phyloP scores from a whole-genome alignment of 2,113 vertebrate genomes.

The Mormyrus iriodes region DNA sequence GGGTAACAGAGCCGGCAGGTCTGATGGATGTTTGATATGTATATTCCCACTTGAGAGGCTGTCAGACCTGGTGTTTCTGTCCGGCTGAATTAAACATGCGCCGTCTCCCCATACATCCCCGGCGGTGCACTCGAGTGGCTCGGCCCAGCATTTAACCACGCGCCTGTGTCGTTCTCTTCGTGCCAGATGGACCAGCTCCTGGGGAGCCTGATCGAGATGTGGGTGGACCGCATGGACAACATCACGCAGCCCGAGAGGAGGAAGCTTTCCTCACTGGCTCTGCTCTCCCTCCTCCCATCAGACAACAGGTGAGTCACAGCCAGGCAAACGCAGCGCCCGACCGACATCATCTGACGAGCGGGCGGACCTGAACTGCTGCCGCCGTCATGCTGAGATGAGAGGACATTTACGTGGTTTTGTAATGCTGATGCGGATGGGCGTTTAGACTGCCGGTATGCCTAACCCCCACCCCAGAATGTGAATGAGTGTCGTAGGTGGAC shows the following conservation, averaged over 20 bases:
- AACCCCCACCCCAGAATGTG: not conserved
- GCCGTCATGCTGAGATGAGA: not conserved
- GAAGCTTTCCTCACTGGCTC: conserved; percentile 87
- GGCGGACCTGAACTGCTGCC: not conserved
- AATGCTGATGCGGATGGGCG: not conserved
- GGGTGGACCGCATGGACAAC: conserved; percentile 98
- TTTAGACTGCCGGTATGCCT: not conserved
- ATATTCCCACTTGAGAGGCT: not conserved
- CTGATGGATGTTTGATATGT: not conserved
- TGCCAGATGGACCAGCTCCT: conserved; percentile 80
- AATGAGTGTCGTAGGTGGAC: not conserved
- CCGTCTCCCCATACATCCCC: not conserved
- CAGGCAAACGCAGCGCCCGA: not conserved
- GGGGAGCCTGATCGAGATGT: conserved; percentile 91
- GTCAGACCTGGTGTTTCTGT: not conserved
- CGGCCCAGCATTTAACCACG: not conserved
- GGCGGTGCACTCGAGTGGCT: not conserved
- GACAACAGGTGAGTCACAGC: conserved; percentile 72
- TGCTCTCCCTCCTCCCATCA: conserved; percentile 87
- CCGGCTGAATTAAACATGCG: not conserved
- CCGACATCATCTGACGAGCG: not conserved
- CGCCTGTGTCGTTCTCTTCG: not conserved
- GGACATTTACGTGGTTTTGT: not conserved
- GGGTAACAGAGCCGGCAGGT: not conserved
- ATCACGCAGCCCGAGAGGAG: conserved; percentile 96